Conservation (phyloP, 2,888 invertebrate genomes). For the Athalia circularis region DNA sequence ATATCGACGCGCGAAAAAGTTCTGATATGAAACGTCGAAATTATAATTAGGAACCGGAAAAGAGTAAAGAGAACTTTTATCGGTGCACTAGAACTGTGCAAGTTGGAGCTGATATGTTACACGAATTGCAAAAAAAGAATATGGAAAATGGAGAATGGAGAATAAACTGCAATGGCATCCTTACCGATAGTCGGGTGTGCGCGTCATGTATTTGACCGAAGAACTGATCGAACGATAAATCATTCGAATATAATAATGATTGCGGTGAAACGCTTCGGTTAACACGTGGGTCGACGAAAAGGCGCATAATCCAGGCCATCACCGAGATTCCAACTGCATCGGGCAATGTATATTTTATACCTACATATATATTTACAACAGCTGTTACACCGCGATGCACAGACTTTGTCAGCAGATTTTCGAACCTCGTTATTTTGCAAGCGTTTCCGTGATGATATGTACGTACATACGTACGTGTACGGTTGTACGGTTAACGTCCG, state of each 20-base stretch:
- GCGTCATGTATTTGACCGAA: neutral
- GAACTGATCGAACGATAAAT: conserved; percentile 16
- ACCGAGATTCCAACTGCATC: conserved; percentile 20
- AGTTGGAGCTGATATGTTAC: no score
- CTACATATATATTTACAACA: no score
- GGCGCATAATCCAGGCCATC: conserved; percentile 32
- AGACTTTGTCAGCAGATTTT: neutral
- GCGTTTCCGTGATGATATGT: no score
- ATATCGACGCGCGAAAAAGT: conserved; percentile 9
- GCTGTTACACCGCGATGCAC: neutral
- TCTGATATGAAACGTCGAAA: neutral
- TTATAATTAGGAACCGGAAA: neutral
- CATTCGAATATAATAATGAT: conserved; percentile 8
- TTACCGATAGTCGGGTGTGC: no score
- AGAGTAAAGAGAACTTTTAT: neutral
- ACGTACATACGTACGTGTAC: no score
- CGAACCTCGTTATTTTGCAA: neutral
- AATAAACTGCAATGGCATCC: no score
- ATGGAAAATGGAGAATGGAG: neutral
- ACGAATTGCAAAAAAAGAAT: neutral
- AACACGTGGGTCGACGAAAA: conserved; percentile 41
- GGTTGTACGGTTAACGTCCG: no score
- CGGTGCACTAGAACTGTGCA: no score
- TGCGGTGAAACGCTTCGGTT: conserved; percentile 41
- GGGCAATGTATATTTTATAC: no score